These are phyloP conservation scores for Heterodera filipjevi DNA, from an alignment of 2,888 invertebrate genomes.

Conservation along the genomic window DNA sequence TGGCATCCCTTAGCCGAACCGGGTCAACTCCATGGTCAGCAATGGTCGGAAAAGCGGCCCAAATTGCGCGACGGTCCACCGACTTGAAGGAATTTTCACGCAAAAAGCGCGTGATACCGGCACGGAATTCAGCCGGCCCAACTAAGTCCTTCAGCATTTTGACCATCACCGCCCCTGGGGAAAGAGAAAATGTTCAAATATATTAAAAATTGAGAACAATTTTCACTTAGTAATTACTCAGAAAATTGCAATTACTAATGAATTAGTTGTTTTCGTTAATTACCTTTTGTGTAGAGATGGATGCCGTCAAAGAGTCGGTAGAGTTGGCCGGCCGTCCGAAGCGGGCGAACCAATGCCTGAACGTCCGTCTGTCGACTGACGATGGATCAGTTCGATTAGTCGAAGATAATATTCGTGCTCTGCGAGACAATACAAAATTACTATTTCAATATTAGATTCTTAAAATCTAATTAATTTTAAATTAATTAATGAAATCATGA, in stretches of 20 bases:
- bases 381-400: conserved; percentile 46
- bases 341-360: conserved; percentile 47
- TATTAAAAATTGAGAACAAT: not conserved
- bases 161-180: conserved; percentile 56
- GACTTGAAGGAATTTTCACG: conserved; percentile 37
- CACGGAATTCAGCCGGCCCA: conserved; percentile 54
- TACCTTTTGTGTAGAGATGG: conserved; percentile 65
- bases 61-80: conserved; percentile 53
- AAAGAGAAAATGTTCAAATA: not conserved
- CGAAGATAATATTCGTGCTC: conserved; percentile 55
- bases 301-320: conserved; percentile 73
- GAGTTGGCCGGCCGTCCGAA: conserved; percentile 70
- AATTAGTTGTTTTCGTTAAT: too few relatives aligned
- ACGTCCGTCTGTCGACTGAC: conserved; percentile 35
- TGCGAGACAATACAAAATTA: not conserved
- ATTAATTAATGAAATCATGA: not conserved
- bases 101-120: conserved; percentile 49
- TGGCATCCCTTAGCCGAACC: conserved; percentile 48
- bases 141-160: conserved; percentile 59
- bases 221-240: too few relatives aligned
- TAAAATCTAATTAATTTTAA: too few relatives aligned
- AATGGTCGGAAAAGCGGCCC: conserved; percentile 53
- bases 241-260: too few relatives aligned
- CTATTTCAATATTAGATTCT: too few relatives aligned
- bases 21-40: conserved; percentile 62